phyloP scores from a whole-genome alignment of 2,888 invertebrate genomes.

The Heliconius cydno region DNA sequence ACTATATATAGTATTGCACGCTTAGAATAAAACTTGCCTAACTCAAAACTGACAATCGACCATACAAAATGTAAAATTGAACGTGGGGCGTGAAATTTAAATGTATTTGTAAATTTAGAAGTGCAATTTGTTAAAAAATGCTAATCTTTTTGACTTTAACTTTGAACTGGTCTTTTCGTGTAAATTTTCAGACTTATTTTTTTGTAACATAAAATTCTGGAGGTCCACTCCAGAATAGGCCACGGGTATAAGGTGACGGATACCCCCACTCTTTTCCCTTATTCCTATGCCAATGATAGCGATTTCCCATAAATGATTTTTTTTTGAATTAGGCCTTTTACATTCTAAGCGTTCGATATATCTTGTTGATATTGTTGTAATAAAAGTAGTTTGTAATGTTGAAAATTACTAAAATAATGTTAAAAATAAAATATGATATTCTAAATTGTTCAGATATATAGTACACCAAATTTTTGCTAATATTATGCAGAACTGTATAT shows the following conservation, averaged over 20 bases:
- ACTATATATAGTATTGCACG: neutral
- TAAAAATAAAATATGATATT: conserved; percentile 9
- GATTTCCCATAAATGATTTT: neutral
- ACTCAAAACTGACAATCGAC: neutral
- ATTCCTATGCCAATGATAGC: neutral
- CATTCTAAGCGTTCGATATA: neutral
- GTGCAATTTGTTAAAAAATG: no score
- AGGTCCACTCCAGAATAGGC: no score
- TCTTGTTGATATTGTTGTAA: conserved; percentile 23
- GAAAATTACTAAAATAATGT: conserved; percentile 19
- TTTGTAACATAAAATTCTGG: no score
- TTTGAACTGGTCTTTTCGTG: no score
- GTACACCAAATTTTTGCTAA: conserved; percentile 19
- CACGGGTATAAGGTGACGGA: no score
- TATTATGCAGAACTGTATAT: conserved; percentile 9
- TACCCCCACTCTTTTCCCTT: no score
- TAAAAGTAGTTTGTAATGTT: conserved; percentile 13
- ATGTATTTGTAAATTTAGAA: neutral
- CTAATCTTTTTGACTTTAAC: no score
- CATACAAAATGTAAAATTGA: neutral
- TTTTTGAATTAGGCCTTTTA: neutral
- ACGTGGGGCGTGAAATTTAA: no score
- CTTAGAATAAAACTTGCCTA: neutral
- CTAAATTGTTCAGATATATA: conserved; percentile 18
- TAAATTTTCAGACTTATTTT: no score